Evolutionary conservation across 2,797 vertebrate species (phyloP), one percentile per base, ranked within the genome.

Genomic region (Neoniphon sammara): DNA sequence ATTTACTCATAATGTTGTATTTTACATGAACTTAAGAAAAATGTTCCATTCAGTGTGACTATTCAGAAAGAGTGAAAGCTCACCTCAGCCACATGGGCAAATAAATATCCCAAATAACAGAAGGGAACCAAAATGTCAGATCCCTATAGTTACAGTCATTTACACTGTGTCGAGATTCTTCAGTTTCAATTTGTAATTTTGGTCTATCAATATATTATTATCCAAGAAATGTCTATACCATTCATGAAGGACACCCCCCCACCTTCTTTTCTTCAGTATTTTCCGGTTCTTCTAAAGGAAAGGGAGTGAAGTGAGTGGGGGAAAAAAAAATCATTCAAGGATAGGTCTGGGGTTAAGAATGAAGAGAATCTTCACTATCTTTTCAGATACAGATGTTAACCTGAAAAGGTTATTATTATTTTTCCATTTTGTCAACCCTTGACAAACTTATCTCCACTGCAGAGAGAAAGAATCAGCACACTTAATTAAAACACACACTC

Each of bases 301-400:
- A 14, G 14, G 21, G 39, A 27, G 25, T 27, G 25, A 27, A 27
- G 20, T 42, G 21, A 61, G 27, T 9, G 31, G 30, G 6, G 6
- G 5, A 34, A 34, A 46, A 17, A 61, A 17, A 61, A 25, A 25
- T 14, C 23, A 46, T 25, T 61, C 36, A 46, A 25, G 21, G 39
- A 46, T 46, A 46, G 39, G 11, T 44, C 12, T 14, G 4, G 18
- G 34, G 57, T 39, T 59, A 46, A 44, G 36, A 17, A 61, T 27
- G 17, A 61, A 25, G 58, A 21, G 59, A 46, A 46, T 46, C 11
- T 39, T 39, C 36, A 39, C 10, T 46, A 46, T 23, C 15, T 63
- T 47, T 63, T 47, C 60, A 59, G 57, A 59, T 30, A n/a, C 44
- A 12, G 8, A 49, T 44, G 23, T 63, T 47, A 47, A 17, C 44